These are phyloP conservation scores for Neolamprologus caudopunctatus DNA, from an alignment of 2,113 vertebrate species.

Conservation along the genomic window DNA sequence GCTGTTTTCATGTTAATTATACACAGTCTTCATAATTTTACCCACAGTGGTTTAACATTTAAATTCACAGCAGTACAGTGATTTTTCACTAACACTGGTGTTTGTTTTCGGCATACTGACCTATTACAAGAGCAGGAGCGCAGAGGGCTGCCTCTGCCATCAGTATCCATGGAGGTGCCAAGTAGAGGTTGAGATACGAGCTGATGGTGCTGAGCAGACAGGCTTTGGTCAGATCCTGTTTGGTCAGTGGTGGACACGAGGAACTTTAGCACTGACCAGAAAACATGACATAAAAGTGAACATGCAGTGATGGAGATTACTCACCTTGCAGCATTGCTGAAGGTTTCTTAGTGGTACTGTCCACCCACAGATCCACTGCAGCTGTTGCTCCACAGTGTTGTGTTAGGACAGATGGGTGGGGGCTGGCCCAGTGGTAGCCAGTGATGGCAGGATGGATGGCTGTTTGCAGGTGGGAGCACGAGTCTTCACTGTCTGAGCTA, in stretches of 20 bases:
- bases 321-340: slow-evolving; percentile 12
- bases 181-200: neutral
- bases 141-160: neutral
- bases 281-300: neutral
- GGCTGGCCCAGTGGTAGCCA: neutral
- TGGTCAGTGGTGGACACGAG: neutral
- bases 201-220: neutral
- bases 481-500: slow-evolving; percentile 55
- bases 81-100: neutral
- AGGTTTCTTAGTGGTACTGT: slow-evolving; percentile 36
- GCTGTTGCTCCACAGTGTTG: neutral
- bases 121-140: slow-evolving; percentile 63
- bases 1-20: neutral
- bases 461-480: slow-evolving; percentile 55
- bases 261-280: neutral
- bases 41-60: neutral
- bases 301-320: neutral
- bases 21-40: neutral
- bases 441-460: slow-evolving; percentile 12
- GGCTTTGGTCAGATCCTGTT: slow-evolving; percentile 12
- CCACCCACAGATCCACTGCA: slow-evolving; percentile 42
- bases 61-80: accelerated
- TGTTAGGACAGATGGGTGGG: neutral
- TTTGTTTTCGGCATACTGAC: slow-evolving; percentile 20
- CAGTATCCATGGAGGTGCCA: neutral